Evolutionary conservation across 2,888 invertebrate genomes (phyloP).

Genomic region (Lissonota sp.): DNA sequence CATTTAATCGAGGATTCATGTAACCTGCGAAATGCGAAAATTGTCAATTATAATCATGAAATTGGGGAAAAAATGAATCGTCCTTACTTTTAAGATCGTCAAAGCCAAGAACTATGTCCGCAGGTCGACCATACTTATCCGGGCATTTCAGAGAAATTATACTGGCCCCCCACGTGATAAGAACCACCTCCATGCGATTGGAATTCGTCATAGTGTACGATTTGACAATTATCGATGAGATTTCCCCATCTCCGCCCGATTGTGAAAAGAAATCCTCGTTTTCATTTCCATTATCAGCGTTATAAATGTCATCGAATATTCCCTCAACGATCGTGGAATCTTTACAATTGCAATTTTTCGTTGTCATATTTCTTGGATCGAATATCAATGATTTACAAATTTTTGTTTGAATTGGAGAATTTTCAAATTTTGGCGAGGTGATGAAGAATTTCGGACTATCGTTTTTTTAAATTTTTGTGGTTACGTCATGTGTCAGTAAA

Average conservation of each 20-base stretch:
- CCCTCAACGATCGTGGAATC: slow-evolving; percentile 73
- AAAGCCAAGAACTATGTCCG: slow-evolving; percentile 92
- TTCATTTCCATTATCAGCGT: slow-evolving; percentile 60
- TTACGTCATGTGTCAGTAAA: slow-evolving; percentile 49
- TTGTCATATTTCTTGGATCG: slow-evolving; percentile 19
- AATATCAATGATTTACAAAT: background rate
- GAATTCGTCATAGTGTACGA: slow-evolving; percentile 87
- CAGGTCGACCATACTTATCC: slow-evolving; percentile 88
- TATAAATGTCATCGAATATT: slow-evolving; percentile 73
- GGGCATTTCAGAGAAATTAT: slow-evolving; percentile 91
- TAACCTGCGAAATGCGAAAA: slow-evolving; percentile 85
- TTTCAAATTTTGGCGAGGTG: background rate
- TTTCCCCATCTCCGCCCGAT: slow-evolving; percentile 50
- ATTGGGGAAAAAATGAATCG: background rate
- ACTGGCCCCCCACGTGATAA: slow-evolving; percentile 93
- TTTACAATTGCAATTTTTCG: slow-evolving; percentile 71
- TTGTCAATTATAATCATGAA: slow-evolving; percentile 6
- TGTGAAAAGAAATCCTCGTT: slow-evolving; percentile 35
- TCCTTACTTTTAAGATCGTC: slow-evolving; percentile 90
- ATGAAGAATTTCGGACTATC: slow-evolving; percentile 15
- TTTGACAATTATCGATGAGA: slow-evolving; percentile 67
- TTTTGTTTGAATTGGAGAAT: background rate
- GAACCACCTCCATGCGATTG: slow-evolving; percentile 86
- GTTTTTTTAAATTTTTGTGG: slow-evolving; percentile 31
- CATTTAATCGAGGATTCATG: slow-evolving; percentile 86